Conservation (phyloP, 2,797 vertebrate species). For the Clarias fuscus region DNA sequence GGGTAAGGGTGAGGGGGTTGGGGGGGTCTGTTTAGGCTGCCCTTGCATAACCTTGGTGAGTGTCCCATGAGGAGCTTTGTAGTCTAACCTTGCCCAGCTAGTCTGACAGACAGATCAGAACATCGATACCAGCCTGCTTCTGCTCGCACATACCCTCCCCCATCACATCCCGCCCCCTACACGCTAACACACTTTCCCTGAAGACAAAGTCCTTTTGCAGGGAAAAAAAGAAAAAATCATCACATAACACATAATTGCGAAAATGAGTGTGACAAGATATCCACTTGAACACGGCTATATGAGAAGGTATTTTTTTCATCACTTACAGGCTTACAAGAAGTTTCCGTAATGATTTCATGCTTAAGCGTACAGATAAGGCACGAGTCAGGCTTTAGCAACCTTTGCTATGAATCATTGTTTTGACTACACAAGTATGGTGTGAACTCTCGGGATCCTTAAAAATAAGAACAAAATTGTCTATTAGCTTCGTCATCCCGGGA, state of each 20-base stretch:
- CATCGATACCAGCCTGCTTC: slow-evolving; percentile 55
- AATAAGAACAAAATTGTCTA: slow-evolving; percentile 32
- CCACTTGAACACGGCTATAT: not conserved
- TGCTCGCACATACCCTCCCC: slow-evolving; percentile 44
- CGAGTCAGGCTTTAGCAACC: slow-evolving; percentile 32
- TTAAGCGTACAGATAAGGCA: slow-evolving; percentile 39
- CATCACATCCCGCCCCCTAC: slow-evolving; percentile 27
- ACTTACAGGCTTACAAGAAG: not conserved
- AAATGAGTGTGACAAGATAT: not conserved
- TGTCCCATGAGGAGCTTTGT: slow-evolving; percentile 52
- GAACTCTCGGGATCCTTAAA: slow-evolving; percentile 33
- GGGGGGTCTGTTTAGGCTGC: slow-evolving; percentile 47
- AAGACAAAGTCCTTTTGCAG: not conserved
- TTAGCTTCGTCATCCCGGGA: slow-evolving; percentile 32
- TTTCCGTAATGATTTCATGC: slow-evolving; percentile 17
- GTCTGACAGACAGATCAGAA: slow-evolving; percentile 56
- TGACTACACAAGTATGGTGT: slow-evolving; percentile 34
- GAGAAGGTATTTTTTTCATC: not conserved
- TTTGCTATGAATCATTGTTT: slow-evolving; percentile 52
- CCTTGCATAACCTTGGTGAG: slow-evolving; percentile 62
- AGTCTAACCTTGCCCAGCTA: slow-evolving; percentile 44
- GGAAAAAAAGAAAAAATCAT: not conserved
- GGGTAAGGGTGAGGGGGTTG: slow-evolving; percentile 1
- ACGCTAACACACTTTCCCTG: not conserved
- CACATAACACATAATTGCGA: slow-evolving; percentile 22